Conservation (phyloP, 2,113 vertebrate species). For the Silurus glanis region DNA sequence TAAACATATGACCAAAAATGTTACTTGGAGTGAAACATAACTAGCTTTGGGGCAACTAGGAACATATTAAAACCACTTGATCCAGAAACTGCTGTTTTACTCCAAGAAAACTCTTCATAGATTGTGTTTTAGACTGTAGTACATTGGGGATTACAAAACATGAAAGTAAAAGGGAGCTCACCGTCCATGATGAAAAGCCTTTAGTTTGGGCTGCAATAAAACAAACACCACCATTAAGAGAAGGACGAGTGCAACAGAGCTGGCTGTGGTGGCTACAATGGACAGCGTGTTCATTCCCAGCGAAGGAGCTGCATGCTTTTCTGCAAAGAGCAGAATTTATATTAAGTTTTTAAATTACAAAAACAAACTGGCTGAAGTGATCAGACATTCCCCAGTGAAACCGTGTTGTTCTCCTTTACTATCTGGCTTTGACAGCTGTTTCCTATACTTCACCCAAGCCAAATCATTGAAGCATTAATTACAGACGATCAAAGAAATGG, state of each 20-base stretch:
- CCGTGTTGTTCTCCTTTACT: not conserved
- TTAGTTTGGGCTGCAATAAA: conserved; percentile 94
- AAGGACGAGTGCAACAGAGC: conserved; percentile 89
- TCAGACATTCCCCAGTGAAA: not conserved
- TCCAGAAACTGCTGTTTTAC: not conserved
- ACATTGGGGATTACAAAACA: not conserved
- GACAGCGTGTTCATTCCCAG: conserved; percentile 88
- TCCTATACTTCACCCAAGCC: not conserved
- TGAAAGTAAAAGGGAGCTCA: conserved; percentile 59
- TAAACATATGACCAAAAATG: not conserved
- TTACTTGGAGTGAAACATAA: not conserved
- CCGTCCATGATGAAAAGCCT: conserved; percentile 97
- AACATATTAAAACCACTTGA: not conserved
- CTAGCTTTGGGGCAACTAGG: not conserved
- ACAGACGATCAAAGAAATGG: not conserved
- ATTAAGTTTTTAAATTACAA: not conserved
- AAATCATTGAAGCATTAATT: not conserved
- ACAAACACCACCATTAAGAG: conserved; percentile 96
- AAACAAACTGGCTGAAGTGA: not conserved
- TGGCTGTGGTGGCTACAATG: conserved; percentile 94
- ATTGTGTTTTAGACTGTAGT: not conserved
- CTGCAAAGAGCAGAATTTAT: conserved; percentile 14
- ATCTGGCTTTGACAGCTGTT: not conserved
- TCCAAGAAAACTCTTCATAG: not conserved
- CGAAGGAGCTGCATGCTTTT: conserved; percentile 31